A percentile compares a stretch with the other conserved stretches of the same genome.
phyloP scores from a whole-genome alignment of 1,140 invertebrate species.

The Caerostris darwini region DNA sequence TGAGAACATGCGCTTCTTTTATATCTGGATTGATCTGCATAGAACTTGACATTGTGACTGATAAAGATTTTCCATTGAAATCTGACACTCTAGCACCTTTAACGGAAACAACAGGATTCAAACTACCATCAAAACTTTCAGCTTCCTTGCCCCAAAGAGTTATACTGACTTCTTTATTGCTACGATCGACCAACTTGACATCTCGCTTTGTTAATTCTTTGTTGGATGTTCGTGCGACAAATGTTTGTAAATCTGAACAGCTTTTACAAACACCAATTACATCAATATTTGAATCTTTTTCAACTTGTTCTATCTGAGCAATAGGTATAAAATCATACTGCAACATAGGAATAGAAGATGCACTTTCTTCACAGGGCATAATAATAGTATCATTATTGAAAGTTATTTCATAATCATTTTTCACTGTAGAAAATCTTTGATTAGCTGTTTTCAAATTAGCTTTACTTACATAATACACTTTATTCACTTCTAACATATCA shows the following conservation, averaged over 20 bases:
- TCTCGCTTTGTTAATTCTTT: conserved; percentile 95
- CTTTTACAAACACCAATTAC: conserved; percentile 94
- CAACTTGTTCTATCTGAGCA: conserved; percentile 86
- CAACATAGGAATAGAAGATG: conserved; percentile 88
- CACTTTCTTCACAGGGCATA: conserved; percentile 84
- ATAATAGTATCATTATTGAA: conserved; percentile 91
- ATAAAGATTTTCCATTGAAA: conserved; percentile 86
- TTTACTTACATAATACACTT: conserved; percentile 89
- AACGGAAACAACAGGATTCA: conserved; percentile 90
- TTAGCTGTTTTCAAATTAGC: conserved; percentile 94
- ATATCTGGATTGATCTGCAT: conserved; percentile 94
- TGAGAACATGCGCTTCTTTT: conserved; percentile 90
- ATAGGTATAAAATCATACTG: conserved; percentile 92
- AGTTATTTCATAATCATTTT: conserved; percentile 98
- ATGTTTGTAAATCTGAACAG: conserved; percentile 87
- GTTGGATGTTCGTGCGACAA: conserved; percentile 88
- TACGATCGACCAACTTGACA: conserved; percentile 92
- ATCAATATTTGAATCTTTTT: conserved; percentile 85
- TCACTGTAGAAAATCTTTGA: conserved; percentile 91
- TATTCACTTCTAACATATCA: conserved; percentile 91
- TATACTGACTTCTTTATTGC: conserved; percentile 86
- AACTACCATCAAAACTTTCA: conserved; percentile 89
- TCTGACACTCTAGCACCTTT: conserved; percentile 90
- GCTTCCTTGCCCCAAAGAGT: conserved; percentile 86
- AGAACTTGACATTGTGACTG: conserved; percentile 64